phyloP scores from a whole-genome alignment of 2,797 vertebrate species.

The Ceryle rudis region DNA sequence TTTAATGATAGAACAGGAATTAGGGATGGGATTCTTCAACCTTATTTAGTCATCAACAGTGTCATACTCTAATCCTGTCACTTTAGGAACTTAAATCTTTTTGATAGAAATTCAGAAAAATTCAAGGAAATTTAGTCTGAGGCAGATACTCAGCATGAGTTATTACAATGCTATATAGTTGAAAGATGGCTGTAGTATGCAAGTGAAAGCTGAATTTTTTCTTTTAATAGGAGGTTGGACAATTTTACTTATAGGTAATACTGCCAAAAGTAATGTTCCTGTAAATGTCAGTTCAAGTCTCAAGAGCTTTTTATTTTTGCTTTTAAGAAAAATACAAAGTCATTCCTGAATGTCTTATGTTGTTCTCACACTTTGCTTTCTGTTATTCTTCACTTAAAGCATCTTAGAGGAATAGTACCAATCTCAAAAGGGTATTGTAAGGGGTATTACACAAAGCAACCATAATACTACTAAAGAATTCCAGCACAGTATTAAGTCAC shows the following conservation, averaged over 20 bases:
- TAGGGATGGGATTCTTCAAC: background rate
- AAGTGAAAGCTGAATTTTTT: background rate
- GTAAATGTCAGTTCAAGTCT: background rate
- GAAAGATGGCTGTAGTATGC: rapidly evolving
- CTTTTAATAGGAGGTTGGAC: background rate
- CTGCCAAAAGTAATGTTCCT: background rate
- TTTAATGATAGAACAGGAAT: background rate
- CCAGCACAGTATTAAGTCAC: background rate
- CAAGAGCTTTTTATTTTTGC: background rate
- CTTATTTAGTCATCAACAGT: background rate
- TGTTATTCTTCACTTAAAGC: background rate
- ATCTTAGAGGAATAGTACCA: background rate
- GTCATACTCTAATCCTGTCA: background rate
- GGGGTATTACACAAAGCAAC: background rate
- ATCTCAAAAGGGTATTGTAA: background rate
- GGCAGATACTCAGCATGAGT: background rate
- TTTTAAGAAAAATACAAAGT: background rate
- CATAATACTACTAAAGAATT: background rate
- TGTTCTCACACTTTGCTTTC: background rate
- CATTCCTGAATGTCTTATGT: background rate
- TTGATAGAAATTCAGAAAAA: background rate
- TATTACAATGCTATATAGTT: background rate
- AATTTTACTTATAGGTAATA: background rate
- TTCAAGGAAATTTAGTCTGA: background rate
- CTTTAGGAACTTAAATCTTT: background rate